phyloP scores from a whole-genome alignment of 2,113 vertebrate species.

The Sinocyclocheilus anshuiensis region DNA sequence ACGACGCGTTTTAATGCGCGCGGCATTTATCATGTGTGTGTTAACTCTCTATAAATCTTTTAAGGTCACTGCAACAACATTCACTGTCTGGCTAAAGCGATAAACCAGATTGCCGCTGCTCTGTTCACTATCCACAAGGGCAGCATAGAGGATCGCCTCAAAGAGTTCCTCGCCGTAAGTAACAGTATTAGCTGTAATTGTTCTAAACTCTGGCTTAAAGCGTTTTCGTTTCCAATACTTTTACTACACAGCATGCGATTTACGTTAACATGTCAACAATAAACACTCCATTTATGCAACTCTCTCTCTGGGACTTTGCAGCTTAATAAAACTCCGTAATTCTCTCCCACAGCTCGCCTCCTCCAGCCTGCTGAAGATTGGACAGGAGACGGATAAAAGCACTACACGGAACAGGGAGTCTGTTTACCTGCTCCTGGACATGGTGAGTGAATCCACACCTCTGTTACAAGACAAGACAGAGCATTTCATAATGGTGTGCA shows the following conservation, averaged over 20 bases:
- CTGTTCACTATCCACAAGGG: constrained; percentile 99
- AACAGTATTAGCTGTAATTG: background rate
- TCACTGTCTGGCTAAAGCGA: constrained; percentile 97
- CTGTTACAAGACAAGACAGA: background rate
- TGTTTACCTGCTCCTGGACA: constrained; percentile 96
- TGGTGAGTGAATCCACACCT: constrained; percentile 76
- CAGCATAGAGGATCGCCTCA: constrained; percentile 98
- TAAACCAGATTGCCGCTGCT: constrained; percentile 98
- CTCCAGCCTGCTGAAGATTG: constrained; percentile 96
- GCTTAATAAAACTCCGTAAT: background rate
- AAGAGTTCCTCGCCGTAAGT: constrained; percentile 94
- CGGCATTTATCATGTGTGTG: constrained; percentile 16
- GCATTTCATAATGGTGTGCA: background rate
- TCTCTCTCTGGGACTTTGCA: background rate
- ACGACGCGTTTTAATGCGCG: background rate
- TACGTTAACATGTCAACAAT: background rate
- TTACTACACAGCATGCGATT: background rate
- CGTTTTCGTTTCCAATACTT: background rate
- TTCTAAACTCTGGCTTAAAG: background rate
- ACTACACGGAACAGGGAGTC: constrained; percentile 97
- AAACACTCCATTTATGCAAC: background rate
- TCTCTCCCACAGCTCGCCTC: constrained; percentile 86
- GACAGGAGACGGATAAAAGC: constrained; percentile 97
- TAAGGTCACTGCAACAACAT: constrained; percentile 99
- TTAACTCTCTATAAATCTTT: constrained; percentile 50